A percentile compares a stretch with the other conserved stretches of the same genome.
Evolutionary conservation across 2,888 invertebrate species (phyloP).

Genomic region (Drosophila merina): DNA sequence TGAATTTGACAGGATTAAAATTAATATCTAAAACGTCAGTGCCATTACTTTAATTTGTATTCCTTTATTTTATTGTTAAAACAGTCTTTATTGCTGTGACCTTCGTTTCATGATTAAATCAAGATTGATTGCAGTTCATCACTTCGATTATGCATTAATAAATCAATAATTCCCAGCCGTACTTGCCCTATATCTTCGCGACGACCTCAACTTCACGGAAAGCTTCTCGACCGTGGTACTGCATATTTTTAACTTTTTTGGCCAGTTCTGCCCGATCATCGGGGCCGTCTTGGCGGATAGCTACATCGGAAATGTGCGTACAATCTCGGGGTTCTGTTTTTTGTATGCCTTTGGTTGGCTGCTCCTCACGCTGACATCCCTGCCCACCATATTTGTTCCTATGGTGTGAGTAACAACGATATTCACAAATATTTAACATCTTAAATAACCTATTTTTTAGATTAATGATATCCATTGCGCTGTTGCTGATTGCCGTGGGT

Average conservation of each 20-base stretch:
- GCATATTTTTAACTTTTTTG: constrained; percentile 87
- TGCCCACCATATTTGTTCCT: constrained; percentile 77
- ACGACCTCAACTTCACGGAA: constrained; percentile 85
- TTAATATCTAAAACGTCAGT: background rate
- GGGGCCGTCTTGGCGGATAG: constrained; percentile 88
- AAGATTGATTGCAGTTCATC: constrained; percentile 13
- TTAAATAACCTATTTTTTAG: constrained; percentile 74
- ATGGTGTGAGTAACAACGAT: constrained; percentile 64
- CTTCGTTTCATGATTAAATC: constrained; percentile 33
- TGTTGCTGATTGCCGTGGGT: constrained; percentile 87
- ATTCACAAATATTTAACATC: background rate
- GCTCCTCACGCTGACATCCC: constrained; percentile 85
- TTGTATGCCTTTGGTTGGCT: constrained; percentile 85
- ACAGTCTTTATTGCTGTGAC: constrained; percentile 17
- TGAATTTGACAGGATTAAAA: background rate
- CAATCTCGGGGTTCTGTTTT: constrained; percentile 86
- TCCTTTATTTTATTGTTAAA: background rate
- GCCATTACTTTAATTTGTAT: background rate
- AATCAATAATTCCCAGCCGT: constrained; percentile 84
- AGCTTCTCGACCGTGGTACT: constrained; percentile 86
- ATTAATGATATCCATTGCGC: constrained; percentile 85
- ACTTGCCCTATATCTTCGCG: constrained; percentile 87
- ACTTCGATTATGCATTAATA: constrained; percentile 8
- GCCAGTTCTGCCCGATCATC: constrained; percentile 87
- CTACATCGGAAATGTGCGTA: constrained; percentile 85